Base-by-base conservation (phyloP, 2,797 vertebrate genomes). In the Loris lydekkerianus region DNA sequence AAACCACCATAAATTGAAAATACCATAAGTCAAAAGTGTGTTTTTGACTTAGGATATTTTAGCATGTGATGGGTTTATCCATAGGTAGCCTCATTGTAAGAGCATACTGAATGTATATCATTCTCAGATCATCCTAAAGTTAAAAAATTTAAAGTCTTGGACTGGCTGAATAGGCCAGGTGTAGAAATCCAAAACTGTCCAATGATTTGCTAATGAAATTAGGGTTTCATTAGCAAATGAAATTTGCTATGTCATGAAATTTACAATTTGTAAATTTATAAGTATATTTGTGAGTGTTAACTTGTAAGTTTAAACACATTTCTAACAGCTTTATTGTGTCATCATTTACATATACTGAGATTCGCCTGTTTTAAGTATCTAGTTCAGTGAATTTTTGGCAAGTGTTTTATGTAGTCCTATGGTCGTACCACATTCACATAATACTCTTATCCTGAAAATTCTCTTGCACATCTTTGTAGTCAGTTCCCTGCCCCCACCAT, bases 151-250 rank as follows among this genome's bases (percentile, higher is more conserved):
- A 56, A 78, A 56, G 11, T 78, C 76, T 34, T n/a, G 49, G 20
- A 78, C 7, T 78, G 76, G 10, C 49, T 78, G 76, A 78, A n/a
- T 78, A 58, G 49, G 23, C 43, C 76, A 40, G 40, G 17, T 70
- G 85, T 91, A 86, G 49, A 91, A 95, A 63, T 63, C 67, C 53
- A 56, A 80, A 94, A 86, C 60, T 83, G n/a, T 49, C 7, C 88
- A 94, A 14, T 60, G 40, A 77, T 90, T 90, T 86, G 40, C 76
- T 93, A 27, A 61, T 91, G 69, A 60, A 56, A 65, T 88, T 81
- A 60, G 60, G 5, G 25, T 29, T 34, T 34, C 34, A 34, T 34
- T 34, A 34, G 34, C 34, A 34, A 34, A 34, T 34, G 34, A 34
- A 34, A 34, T 34, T 34, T 34, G 34, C 34, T 67, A 20, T 58